Evolutionary conservation across 2,888 invertebrate genomes (phyloP), one percentile per base, ranked within the genome.

Genomic region (Aphrophora alni): DNA sequence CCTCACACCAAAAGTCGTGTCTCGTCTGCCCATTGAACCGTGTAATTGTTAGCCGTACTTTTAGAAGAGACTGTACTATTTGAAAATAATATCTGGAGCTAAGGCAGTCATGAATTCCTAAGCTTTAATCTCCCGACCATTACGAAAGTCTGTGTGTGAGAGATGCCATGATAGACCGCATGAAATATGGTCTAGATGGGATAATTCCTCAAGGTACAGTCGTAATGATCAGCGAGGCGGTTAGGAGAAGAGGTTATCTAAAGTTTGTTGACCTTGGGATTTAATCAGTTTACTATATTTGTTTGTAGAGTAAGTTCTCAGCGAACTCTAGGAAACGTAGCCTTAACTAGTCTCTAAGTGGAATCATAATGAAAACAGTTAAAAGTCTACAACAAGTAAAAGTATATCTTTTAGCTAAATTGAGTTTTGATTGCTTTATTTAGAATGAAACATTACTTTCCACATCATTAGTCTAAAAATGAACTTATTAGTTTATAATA

Each of bases 1-100:
- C n/a, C n/a, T n/a, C n/a, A n/a, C 44, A 21, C 21, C 59, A n/a
- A 21, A 21, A 59, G 59, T 59, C 59, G 59, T 59, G 59, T n/a
- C 59, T 21, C 59, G 59, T 14, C 14, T 59, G 21, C 59, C 21
- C 21, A 59, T 59, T 59, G 59, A 59, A 59, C 21, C 59, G 59
- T 21, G 59, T 59, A 59, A 59, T 59, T 59, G 59, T 21, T 3
- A 59, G n/a, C n/a, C 10, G n/a, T 21, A 21, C 59, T 59, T 59
- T 59, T 21, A 21, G 21, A n/a, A 0, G 21, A 8, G 59, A 59
- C 59, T 59, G 59, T 59, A 59, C 59, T 59, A 21, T 59, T 21
- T 59, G 59, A 59, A 59, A 59, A 59, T 59, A 59, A 59, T 59
- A 59, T 59, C 59, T 59, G 21, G 59, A 59, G 59, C 59, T 59